Evolutionary conservation across 2,797 vertebrate species (phyloP).

Genomic region (Smutsia temminckii): DNA sequence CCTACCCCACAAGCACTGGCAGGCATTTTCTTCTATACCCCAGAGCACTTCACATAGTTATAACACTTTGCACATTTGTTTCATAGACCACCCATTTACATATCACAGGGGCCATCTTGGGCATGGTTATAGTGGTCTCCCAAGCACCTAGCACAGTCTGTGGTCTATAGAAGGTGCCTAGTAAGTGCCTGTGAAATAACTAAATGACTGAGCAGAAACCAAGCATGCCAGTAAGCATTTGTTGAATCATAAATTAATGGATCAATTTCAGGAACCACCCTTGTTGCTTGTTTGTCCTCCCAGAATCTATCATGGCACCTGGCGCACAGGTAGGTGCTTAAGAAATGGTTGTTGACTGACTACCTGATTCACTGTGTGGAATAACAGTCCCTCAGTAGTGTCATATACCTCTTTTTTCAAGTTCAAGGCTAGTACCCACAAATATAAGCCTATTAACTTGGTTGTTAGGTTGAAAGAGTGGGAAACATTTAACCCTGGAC

Average conservation of each 20-base stretch:
- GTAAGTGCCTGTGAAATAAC: neutral
- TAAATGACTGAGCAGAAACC: neutral
- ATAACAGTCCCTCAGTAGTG: neutral
- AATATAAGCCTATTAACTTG: neutral
- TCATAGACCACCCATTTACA: neutral
- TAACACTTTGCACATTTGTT: neutral
- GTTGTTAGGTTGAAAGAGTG: neutral
- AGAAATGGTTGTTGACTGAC: neutral
- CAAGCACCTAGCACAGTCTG: neutral
- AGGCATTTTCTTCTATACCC: neutral
- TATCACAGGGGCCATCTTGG: neutral
- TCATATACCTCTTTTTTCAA: neutral
- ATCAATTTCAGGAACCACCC: neutral
- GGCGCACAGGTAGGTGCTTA: neutral
- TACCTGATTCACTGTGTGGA: neutral
- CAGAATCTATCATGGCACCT: neutral
- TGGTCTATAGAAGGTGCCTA: neutral
- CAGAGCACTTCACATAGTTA: fast-evolving
- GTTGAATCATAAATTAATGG: neutral
- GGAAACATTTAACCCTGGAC: neutral
- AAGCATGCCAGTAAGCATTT: neutral
- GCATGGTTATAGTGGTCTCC: neutral
- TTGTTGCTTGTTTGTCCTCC: neutral
- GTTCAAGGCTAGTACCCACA: neutral
- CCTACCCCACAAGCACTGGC: neutral